phyloP scores from a whole-genome alignment of 2,113 vertebrate genomes.

The Herpetotheres cachinnans region DNA sequence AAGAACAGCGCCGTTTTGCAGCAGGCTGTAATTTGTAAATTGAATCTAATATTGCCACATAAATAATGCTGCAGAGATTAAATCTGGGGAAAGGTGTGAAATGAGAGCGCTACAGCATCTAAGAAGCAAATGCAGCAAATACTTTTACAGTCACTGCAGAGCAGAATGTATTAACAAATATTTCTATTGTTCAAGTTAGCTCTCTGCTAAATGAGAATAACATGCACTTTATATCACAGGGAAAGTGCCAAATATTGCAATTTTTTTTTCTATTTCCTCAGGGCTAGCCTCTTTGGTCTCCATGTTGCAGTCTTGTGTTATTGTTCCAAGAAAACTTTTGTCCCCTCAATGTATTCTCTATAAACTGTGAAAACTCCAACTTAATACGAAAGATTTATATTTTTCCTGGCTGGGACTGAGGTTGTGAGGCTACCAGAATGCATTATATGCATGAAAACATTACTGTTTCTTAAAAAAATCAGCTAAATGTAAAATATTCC shows the following conservation, averaged over 20 bases:
- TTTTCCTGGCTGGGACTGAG: neutral
- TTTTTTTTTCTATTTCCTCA: constrained; percentile 47
- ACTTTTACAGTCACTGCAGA: constrained; percentile 15
- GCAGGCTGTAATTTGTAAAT: constrained; percentile 68
- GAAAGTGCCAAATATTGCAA: constrained; percentile 68
- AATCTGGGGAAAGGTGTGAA: constrained; percentile 73
- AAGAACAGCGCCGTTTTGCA: neutral
- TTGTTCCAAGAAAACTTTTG: constrained; percentile 53
- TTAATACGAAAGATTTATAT: neutral
- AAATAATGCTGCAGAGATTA: constrained; percentile 63
- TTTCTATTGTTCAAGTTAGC: constrained; percentile 68
- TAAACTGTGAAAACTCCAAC: constrained; percentile 42
- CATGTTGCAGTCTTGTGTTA: constrained; percentile 54
- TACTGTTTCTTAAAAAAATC: neutral
- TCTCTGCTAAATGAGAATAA: constrained; percentile 70
- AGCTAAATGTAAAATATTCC: constrained; percentile 11
- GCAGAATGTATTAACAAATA: constrained; percentile 60
- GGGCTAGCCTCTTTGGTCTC: constrained; percentile 44
- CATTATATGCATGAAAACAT: constrained; percentile 5
- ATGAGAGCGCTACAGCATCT: constrained; percentile 38
- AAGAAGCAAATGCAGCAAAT: constrained; percentile 62
- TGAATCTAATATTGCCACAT: constrained; percentile 57
- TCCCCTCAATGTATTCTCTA: constrained; percentile 35
- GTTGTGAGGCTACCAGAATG: constrained; percentile 19
- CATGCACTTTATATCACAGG: constrained; percentile 60